phyloP scores from a whole-genome alignment of 2,113 vertebrate genomes.

The Mormyrus lacerda region DNA sequence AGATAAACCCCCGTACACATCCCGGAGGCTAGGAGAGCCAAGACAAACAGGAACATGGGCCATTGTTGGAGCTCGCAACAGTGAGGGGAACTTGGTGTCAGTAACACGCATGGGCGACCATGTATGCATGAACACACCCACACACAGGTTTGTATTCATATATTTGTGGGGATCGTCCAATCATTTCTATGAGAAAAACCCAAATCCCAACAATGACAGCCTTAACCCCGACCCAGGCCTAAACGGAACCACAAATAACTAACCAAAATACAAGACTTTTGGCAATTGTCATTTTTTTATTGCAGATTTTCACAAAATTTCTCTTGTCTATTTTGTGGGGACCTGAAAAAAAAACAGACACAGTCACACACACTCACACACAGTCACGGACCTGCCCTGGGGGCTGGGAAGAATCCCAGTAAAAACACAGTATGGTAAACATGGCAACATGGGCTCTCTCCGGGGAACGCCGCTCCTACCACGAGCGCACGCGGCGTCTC shows the following conservation, averaged over 20 bases:
- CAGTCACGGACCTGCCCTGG: not conserved
- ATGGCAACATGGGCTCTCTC: not conserved
- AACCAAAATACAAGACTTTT: conserved; percentile 8
- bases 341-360: not conserved
- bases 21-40: not conserved
- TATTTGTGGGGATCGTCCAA: not conserved
- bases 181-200: not conserved
- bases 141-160: not conserved
- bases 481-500: not conserved
- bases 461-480: not conserved
- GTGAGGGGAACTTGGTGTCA: not conserved
- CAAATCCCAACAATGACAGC: not conserved
- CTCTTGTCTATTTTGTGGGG: not conserved
- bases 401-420: not conserved
- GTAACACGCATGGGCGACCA: not conserved
- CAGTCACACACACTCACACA: not conserved
- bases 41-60: not conserved
- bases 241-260: not conserved
- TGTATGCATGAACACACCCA: not conserved
- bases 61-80: not conserved
- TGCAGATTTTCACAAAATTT: not conserved
- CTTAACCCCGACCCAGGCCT: not conserved
- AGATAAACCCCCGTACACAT: not conserved
- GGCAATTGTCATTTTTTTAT: not conserved
- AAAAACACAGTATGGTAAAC: conserved; percentile 16